Percentiles rank a stretch among this genome's conserved stretches.
These are phyloP conservation scores for Leptinotarsa tumamoca DNA, from an alignment of 2,888 invertebrate genomes.

Conservation along the genomic window DNA sequence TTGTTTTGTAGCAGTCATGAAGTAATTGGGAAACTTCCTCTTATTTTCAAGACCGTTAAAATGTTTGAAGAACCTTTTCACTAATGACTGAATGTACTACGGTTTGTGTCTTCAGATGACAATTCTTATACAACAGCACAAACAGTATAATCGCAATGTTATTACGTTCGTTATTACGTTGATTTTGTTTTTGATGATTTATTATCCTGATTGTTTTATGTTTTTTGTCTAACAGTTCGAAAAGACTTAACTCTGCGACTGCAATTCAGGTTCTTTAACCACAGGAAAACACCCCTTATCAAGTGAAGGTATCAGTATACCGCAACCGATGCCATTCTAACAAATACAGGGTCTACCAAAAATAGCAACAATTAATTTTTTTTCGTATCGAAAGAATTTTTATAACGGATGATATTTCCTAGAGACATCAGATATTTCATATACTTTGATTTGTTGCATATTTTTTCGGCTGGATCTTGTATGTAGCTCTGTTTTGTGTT, in stretches of 20 bases:
- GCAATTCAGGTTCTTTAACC: constrained; percentile 96
- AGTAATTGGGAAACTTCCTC: too few species aligned
- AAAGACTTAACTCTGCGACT: constrained; percentile 96
- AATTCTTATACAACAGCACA: too few species aligned
- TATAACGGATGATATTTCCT: background rate
- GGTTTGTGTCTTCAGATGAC: too few species aligned
- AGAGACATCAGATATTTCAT: background rate
- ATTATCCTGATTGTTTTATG: constrained; percentile 2
- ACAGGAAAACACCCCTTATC: constrained; percentile 88
- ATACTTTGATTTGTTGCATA: background rate
- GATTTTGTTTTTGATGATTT: background rate
- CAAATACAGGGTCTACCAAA: constrained; percentile 17
- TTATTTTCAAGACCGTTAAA: too few species aligned
- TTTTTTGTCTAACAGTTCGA: constrained; percentile 81
- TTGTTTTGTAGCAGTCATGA: too few species aligned
- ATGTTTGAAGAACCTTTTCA: too few species aligned
- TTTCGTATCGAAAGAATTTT: too few species aligned
- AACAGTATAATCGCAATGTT: too few species aligned
- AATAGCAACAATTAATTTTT: background rate
- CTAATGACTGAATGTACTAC: too few species aligned
- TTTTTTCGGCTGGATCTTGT: background rate
- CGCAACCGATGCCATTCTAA: constrained; percentile 15
- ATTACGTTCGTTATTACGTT: background rate
- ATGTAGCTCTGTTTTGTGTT: constrained; percentile 8
- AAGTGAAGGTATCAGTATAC: constrained; percentile 72